Evolutionary conservation across 2,113 vertebrate species (phyloP), one percentile per base, ranked within the genome.

Genomic region (Poecilia latipinna): DNA sequence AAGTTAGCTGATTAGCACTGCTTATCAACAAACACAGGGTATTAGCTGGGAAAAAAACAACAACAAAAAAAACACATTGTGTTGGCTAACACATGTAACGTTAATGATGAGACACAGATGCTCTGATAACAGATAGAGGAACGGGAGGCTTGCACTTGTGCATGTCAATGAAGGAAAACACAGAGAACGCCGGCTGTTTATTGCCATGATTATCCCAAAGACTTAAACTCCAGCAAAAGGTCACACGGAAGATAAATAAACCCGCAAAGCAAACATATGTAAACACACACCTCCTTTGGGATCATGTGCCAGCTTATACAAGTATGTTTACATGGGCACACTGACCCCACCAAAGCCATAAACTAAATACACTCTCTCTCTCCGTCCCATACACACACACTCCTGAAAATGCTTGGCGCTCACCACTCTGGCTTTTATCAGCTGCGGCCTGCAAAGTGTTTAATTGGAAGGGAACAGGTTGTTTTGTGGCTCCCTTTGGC

Each of bases 101-200:
- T 70, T 90, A 91, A 93, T 94, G 89, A 93, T 91, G 88, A 89
- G 74, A 77, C 90, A 83, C 93, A 93, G 92, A 93, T 94, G 91
- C 77, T 90, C 77, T 26, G 86, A 90, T 89, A 88, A 87, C 71
- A 69, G 66, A 81, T 72, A 72, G 74, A 82, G 80, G 70, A 87
- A 68, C 15, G 69, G 72, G 75, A 80, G 72, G 68, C 73, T 85
- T 60, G 13, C 28, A 39, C 71, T 70, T 0, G 2, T 79, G 89
- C 86, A 88, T 93, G 84, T 82, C 87, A 92, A 90, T 87, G 79
- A 89, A 77, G 68, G 68, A 31, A 61, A 79, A 85, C 68, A 65
- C 79, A 74, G 87, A 86, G 78, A 89, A 89, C 61, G 69, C 76
- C 10, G 67, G 71, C 44, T 75, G 83, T 84, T 90, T 87, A 86